Base-by-base conservation (phyloP, 2,888 invertebrate species). In the Alsophila aescularia region DNA sequence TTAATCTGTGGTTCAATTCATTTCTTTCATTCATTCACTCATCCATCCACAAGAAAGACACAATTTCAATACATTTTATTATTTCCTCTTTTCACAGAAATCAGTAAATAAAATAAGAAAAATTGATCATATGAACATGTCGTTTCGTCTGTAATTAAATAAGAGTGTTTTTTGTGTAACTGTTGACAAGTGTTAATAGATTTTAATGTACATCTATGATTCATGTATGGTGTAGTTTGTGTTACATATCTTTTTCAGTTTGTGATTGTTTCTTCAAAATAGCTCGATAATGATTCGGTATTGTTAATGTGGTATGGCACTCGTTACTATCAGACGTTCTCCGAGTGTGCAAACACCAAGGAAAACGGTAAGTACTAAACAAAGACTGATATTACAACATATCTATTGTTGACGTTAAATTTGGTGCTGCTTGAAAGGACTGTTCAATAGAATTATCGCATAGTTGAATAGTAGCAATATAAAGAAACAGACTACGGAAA, bases 311-410 rank as follows among this genome's bases (percentile, higher is more conserved):
- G 90, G 84, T 82, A 91, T 91, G 91, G 91, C 91, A 85, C 90
- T 91, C 75, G 90, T 91, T 80, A 90, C 90, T 72, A 90, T 90
- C 81, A 87, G 89, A 70, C 90, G 91, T 81, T 90, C 91, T 81
- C 83, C 89, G 72, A 91, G 90, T 86, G 88, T 91, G 77, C 90
- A 87, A 83, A 83, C 90, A 84, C 86, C 88, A 76, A 89, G 83
- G 77, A 87, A 89, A 85, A 85, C 90, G 87, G 91, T 91, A 72
- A 84, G 90, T 82, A 74, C 66, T 62, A 66, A 67, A 63, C 55
- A 60, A 59, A 58, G 54, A 52, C 52, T 51, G 48, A 57, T 55
- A 43, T 64, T 56, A 53, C 43, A 61, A 58, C 56, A 52, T 44
- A 49, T 39, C 55, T 61, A 60, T 64, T 65, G 58, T 62, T 64